Evolutionary conservation across 2,888 invertebrate genomes (phyloP).

Genomic region (Tenthredo livida): DNA sequence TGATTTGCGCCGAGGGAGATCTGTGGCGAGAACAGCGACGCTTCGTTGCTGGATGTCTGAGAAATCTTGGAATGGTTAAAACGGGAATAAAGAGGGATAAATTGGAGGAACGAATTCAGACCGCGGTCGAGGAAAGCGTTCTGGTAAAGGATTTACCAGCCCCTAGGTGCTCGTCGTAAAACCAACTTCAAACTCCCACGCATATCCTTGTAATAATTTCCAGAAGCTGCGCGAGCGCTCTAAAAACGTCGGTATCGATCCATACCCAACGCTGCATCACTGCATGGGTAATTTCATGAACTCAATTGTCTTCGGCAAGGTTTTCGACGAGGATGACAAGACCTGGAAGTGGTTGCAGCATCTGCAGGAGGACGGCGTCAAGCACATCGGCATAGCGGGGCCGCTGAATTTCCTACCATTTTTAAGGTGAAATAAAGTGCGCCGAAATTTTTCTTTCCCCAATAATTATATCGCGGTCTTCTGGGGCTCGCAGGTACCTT

Average conservation of each 20-base stretch:
- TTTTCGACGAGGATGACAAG: constrained; percentile 84
- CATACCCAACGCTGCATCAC: constrained; percentile 82
- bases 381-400: constrained; percentile 90
- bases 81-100: constrained; percentile 82
- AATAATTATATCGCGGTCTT: background rate
- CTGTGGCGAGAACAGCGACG: constrained; percentile 92
- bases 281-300: constrained; percentile 89
- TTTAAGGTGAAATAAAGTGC: constrained; percentile 81
- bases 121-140: constrained; percentile 83
- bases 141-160: constrained; percentile 76
- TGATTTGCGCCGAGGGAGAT: constrained; percentile 90
- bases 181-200: background rate
- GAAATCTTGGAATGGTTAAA: constrained; percentile 87
- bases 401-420: constrained; percentile 92
- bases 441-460: background rate
- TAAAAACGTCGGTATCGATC: constrained; percentile 76
- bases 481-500: constrained; percentile 79
- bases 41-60: constrained; percentile 86
- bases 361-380: constrained; percentile 91
- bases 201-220: background rate
- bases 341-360: constrained; percentile 89
- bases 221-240: constrained; percentile 44
- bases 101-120: constrained; percentile 84
- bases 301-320: constrained; percentile 88
- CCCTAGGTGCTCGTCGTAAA: background rate